A percentile compares a stretch with the other conserved stretches of the same genome.
phyloP scores from a whole-genome alignment of 2,888 invertebrate species.

The Sericinus montela region DNA sequence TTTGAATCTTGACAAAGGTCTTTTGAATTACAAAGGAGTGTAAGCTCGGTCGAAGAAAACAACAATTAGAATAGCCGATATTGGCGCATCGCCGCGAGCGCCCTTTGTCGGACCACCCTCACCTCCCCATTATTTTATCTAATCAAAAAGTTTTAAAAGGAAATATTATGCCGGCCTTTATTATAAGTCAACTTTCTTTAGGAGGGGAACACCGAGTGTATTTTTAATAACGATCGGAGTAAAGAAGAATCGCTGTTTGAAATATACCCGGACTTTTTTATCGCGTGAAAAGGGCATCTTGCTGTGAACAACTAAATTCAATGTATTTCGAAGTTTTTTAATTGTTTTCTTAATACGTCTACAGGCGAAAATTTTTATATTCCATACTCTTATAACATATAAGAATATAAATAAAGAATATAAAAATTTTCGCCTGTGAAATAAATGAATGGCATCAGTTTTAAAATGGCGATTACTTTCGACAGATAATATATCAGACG shows the following conservation, averaged over 20 bases:
- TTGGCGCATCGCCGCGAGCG: constrained; percentile 65
- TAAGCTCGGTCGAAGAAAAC: constrained; percentile 66
- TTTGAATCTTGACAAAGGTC: constrained; percentile 19
- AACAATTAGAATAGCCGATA: constrained; percentile 77
- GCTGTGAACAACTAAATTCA: constrained; percentile 30
- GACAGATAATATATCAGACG: too few species aligned
- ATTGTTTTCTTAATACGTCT: constrained; percentile 22
- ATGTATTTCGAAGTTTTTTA: constrained; percentile 43
- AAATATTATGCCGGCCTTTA: constrained; percentile 79
- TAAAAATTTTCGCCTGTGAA: too few species aligned
- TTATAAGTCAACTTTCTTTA: constrained; percentile 77
- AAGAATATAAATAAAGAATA: too few species aligned
- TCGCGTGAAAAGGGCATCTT: neutral
- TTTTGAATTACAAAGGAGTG: constrained; percentile 59
- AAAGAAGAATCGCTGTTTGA: constrained; percentile 55
- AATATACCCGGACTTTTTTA: constrained; percentile 42
- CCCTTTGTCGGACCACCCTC: constrained; percentile 45
- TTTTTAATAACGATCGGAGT: constrained; percentile 75
- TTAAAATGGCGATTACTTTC: too few species aligned
- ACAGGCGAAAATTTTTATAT: too few species aligned
- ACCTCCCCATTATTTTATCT: constrained; percentile 79
- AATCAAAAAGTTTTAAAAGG: constrained; percentile 81
- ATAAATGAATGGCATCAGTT: too few species aligned
- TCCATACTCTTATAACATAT: too few species aligned
- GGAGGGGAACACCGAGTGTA: constrained; percentile 70